Base-by-base conservation (phyloP, 1,140 invertebrate species). In the Lineus longissimus region DNA sequence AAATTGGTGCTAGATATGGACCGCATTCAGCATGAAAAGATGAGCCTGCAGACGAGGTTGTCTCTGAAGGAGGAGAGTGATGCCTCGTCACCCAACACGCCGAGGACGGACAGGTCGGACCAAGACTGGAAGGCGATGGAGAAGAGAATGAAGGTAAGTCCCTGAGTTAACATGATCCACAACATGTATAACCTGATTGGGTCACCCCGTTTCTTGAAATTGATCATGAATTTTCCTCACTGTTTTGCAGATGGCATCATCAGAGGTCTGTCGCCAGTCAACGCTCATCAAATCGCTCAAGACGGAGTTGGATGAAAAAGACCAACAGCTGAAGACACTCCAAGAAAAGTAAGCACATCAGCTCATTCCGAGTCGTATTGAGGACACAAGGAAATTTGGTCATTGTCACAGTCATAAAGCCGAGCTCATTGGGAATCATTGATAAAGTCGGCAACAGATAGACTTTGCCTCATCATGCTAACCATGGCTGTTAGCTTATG, bases 91-190 rank as follows among this genome's bases (percentile, higher is more conserved):
- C 41, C 2, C 13, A 55, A 31, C 17, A n/a, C 19, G 63, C 65
- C 29, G 64, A 67, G 61, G 47, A 25, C 2, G 11, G 23, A 23
- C 23, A n/a, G 59, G 64, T n/a, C 72, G 43, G 69, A 71, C 23
- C 73, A 75, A 29, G 72, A 76, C 43, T 71, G 72, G 69, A 76
- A 76, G 55, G 56, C 72, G 15, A 58, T 77, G 27, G 77, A 77
- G 61, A 62, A 63, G 2, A 71, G 72, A 61, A 59, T 78, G 0
- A 76, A 76, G 70, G 76, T 78, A 65, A 56, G n/a, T 17, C 2
- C 47, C 17, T 17, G 17, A 13, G n/a, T 51, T 30, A 63, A n/a
- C 23, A 43, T 57, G 15, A 64, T 23, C 4, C n/a, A n/a, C n/a
- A 30, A 15, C n/a, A n/a, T n/a, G n/a, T n/a, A n/a, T 55, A 17